A percentile compares a stretch with the other conserved stretches of the same genome.
Conservation (phyloP, 2,113 vertebrate species). For the Vidua macroura region DNA sequence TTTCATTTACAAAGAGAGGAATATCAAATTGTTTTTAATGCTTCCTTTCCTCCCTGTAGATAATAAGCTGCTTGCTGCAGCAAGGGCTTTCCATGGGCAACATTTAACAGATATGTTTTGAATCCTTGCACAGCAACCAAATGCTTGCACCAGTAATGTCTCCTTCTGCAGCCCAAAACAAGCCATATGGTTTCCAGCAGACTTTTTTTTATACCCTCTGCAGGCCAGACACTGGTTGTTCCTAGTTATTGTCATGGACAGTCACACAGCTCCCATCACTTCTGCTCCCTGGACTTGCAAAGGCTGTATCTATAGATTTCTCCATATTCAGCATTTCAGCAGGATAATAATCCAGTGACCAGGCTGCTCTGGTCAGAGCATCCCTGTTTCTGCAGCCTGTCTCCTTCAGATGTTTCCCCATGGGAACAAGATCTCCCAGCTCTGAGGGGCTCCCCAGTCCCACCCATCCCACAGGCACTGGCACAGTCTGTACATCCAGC, state of each 20-base stretch:
- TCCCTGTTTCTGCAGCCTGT: background rate
- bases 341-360: background rate
- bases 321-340: background rate
- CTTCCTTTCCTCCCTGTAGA: slow-evolving; percentile 1
- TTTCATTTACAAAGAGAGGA: background rate
- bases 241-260: background rate
- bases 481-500: background rate
- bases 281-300: background rate
- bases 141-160: background rate
- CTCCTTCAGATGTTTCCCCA: background rate
- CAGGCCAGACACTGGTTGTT: background rate
- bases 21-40: background rate
- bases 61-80: background rate
- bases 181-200: slow-evolving; percentile 2
- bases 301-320: background rate
- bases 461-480: background rate
- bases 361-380: background rate
- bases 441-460: background rate
- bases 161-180: background rate
- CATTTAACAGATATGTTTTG: slow-evolving; percentile 21
- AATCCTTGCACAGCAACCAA: background rate
- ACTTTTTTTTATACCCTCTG: background rate
- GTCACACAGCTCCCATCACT: background rate
- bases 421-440: fast-evolving
- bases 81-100: background rate